Conservation (phyloP, 2,113 vertebrate genomes). For the Romanogobio albipinnatus region DNA sequence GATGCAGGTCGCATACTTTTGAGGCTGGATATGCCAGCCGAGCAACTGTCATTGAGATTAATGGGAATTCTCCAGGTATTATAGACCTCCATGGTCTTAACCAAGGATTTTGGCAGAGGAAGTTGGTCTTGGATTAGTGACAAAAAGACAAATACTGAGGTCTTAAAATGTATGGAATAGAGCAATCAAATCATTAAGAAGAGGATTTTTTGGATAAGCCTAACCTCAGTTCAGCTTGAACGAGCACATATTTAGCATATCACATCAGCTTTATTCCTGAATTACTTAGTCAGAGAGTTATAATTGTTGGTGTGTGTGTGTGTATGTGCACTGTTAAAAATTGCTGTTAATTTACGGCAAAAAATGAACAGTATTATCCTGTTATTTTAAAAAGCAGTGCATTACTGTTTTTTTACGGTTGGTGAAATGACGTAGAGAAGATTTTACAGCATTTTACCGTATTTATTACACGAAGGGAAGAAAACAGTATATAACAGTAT, state of each 20-base stretch:
- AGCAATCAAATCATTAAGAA: conserved; percentile 22
- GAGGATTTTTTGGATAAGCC: conserved; percentile 15
- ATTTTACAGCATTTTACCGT: no score
- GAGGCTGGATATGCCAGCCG: neutral
- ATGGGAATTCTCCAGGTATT: conserved; percentile 11
- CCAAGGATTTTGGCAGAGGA: conserved; percentile 19
- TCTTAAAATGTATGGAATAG: conserved; percentile 1
- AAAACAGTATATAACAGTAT: no score
- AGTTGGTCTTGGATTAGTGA: conserved; percentile 24
- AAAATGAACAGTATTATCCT: no score
- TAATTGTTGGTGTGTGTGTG: neutral
- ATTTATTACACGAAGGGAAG: no score
- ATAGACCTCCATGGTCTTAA: neutral
- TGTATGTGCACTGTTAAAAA: no score
- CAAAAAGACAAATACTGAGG: conserved; percentile 22
- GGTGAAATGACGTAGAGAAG: no score
- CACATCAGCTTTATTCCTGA: conserved; percentile 14
- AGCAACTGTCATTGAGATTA: conserved; percentile 21
- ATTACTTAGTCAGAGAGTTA: neutral
- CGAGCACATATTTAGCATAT: conserved; percentile 17
- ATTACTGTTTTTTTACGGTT: no score
- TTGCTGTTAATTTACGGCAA: no score
- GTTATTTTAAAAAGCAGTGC: no score
- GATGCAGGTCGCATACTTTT: no score
- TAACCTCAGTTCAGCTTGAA: conserved; percentile 22